Conservation (phyloP, 2,888 invertebrate genomes). For the Dorcus parallelipipedus region DNA sequence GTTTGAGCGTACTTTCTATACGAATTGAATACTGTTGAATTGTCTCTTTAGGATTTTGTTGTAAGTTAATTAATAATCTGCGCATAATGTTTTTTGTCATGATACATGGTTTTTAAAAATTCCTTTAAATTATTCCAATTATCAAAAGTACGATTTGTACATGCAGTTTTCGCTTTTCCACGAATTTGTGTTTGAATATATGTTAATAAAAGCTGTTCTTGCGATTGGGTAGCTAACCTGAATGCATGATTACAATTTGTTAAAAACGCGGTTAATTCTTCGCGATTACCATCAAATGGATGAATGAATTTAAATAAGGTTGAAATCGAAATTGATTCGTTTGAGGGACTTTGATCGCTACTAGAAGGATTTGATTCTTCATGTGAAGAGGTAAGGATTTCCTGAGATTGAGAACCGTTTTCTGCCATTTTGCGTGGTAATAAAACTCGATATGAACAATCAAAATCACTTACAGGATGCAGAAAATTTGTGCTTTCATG, state of each 20-base stretch:
- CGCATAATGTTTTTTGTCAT: constrained; percentile 8
- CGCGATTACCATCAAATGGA: constrained; percentile 2
- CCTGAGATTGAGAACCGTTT: no score
- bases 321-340: not conserved
- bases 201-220: constrained; percentile 7
- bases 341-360: not conserved
- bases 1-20: constrained; percentile 5
- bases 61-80: constrained; percentile 9
- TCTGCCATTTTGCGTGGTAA: no score
- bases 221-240: constrained; percentile 5
- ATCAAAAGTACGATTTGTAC: constrained; percentile 7
- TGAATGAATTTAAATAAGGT: constrained; percentile 3
- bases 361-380: not conserved
- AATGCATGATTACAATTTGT: constrained; percentile 10
- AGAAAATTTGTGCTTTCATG: no score
- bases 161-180: constrained; percentile 10
- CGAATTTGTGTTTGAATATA: constrained; percentile 13
- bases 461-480: no score
- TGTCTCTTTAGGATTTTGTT: constrained; percentile 4
- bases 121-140: constrained; percentile 5
- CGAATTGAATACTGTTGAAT: constrained; percentile 8
- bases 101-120: constrained; percentile 7
- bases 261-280: constrained; percentile 8
- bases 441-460: no score
- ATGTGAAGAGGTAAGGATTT: no score